Base-by-base conservation (phyloP, 35 echinoderm and acorn worm species). In the Anneissia japonica region DNA sequence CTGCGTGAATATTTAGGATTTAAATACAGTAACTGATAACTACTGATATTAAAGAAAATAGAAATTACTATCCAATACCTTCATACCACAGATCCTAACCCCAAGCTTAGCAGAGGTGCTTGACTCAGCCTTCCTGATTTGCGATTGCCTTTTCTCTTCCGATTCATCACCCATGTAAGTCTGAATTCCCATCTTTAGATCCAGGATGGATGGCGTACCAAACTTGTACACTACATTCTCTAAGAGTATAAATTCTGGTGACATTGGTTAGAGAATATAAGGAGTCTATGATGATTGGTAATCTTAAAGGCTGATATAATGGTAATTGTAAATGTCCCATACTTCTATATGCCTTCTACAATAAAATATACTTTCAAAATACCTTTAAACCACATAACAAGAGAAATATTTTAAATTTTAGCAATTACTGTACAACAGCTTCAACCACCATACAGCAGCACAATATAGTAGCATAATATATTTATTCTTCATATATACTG, bases 231-330 rank as follows among this genome's bases (percentile, higher is more conserved):
- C 90, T 55, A 90, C 79, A 80, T 97, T 93, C 82, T 97, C 95
- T 26, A 97, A 35, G 28, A 97, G 86, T 11, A 97, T 89, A 55
- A 97, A 97, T 90, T 97, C 95, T 97, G 91, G 34, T 31, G 77
- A 35, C 0, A 28, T 81, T 32, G 37, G 86, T 83, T 96, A 91
- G 86, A 81, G 90, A 35, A 84, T 75, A 93, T 46, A n/a, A 13
- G 11, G 31, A n/a, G 16, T 30, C 31, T 13, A 79, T 32, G 16
- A 79, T 13, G 11, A 79, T 79, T 79, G 28, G 28, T 32, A 23
- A 32, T 17, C 33, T n/a, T n/a, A n/a, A n/a, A n/a, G n/a, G n/a
- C n/a, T n/a, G n/a, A n/a, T n/a, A n/a, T n/a, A n/a, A n/a, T n/a
- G n/a, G n/a, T n/a, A n/a, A n/a, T n/a, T n/a, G n/a, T n/a, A n/a